Evolutionary conservation across 64 coral and sea anemone species (phyloP).

Genomic region (Catalaphyllia jardinei): DNA sequence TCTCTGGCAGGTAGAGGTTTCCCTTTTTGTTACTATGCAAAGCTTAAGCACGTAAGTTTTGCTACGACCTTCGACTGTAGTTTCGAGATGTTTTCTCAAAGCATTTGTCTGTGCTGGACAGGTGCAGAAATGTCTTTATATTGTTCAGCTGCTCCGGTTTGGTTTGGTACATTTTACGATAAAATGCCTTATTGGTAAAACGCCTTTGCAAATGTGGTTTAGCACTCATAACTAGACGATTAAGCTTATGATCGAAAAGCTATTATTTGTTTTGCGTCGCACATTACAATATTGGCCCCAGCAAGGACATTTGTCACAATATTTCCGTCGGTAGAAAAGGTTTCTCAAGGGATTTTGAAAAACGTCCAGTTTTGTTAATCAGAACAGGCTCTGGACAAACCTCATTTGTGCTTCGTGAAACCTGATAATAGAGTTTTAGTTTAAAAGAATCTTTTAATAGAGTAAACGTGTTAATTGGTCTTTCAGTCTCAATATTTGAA

Average conservation of each 20-base stretch:
- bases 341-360: not conserved
- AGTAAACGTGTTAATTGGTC: not conserved
- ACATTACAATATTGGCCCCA: not conserved
- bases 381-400: too few relatives aligned
- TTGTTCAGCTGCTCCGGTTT: not conserved
- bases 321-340: not conserved
- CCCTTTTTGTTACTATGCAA: too few relatives aligned
- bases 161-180: not conserved
- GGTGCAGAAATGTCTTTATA: not conserved
- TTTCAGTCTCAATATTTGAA: not conserved
- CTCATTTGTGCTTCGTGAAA: too few relatives aligned
- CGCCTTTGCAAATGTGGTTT: not conserved
- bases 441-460: not conserved
- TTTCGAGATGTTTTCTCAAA: not conserved
- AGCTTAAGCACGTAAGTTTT: not conserved
- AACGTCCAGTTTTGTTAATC: not conserved
- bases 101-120: not conserved
- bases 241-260: not conserved
- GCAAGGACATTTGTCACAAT: not conserved
- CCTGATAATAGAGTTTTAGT: not conserved
- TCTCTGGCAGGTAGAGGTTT: too few relatives aligned
- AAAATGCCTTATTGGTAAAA: not conserved
- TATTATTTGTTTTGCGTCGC: too few relatives aligned
- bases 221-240: not conserved
- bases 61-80: not conserved